phyloP scores from a whole-genome alignment of 2,888 invertebrate species.

The Muschampia plurimacula region DNA sequence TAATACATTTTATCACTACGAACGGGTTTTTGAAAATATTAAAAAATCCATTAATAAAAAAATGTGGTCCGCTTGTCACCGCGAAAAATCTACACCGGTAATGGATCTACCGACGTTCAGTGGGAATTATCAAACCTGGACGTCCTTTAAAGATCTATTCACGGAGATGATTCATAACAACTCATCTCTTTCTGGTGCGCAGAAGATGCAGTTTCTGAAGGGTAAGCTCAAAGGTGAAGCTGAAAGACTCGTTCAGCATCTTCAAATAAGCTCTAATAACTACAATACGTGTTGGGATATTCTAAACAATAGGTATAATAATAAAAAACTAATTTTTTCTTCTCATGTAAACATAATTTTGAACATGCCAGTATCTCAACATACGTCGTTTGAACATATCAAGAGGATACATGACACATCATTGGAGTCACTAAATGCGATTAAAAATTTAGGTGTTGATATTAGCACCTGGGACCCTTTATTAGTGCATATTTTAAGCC shows the following conservation, averaged over 20 bases:
- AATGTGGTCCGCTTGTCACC: conserved; percentile 39
- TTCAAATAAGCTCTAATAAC: conserved; percentile 39
- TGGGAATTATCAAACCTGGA: conserved; percentile 42
- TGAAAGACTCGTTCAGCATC: conserved; percentile 43
- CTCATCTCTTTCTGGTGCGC: conserved; percentile 41
- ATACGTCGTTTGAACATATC: background rate
- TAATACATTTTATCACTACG: background rate
- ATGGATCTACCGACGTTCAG: conserved; percentile 41
- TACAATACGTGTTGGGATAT: conserved; percentile 14
- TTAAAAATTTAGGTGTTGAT: conserved; percentile 18
- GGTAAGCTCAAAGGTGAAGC: conserved; percentile 43
- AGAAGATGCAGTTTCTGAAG: conserved; percentile 45
- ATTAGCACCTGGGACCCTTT: conserved; percentile 13
- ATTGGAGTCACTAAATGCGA: too few relatives aligned
- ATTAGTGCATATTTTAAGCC: too few relatives aligned
- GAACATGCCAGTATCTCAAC: conserved; percentile 4
- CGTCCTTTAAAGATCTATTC: conserved; percentile 44
- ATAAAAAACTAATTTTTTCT: too few relatives aligned
- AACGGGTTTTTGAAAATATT: background rate
- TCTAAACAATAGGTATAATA: conserved; percentile 23
- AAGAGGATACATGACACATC: conserved; percentile 11
- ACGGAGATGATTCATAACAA: conserved; percentile 45
- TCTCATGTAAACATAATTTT: conserved; percentile 33
- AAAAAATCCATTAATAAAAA: conserved; percentile 40
- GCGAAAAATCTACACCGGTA: conserved; percentile 41